Evolutionary conservation across 2,797 vertebrate species (phyloP), one percentile per base, ranked within the genome.

Genomic region (Anguilla anguilla): DNA sequence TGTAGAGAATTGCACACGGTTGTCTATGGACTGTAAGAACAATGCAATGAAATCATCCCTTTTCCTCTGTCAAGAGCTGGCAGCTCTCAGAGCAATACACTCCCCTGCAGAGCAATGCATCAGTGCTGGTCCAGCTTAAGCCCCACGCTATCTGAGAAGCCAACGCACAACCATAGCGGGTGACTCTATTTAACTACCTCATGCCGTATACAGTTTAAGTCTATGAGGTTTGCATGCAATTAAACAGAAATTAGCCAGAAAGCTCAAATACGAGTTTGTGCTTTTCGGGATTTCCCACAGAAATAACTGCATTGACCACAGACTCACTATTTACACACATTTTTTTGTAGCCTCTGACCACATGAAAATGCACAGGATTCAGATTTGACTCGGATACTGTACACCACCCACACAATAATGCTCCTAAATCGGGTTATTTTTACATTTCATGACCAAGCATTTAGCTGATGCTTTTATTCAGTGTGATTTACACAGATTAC

Each of bases 21-120:
- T 87, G 87, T 84, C 86, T 86, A 67, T 89, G 88, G 88, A 84
- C 86, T 87, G 89, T 90, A 88, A 89, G 88, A 90, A 86, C 88
- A 90, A 91, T 90, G 35, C 31, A 46, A 61, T 84, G 6, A 19
- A 55, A 17, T 10, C 51, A 57, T 31, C n/a, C 55, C 51, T 55
- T 57, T 31, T 31, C 51, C 51, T 59, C 83, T 61, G 25, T 25
- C 11, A 5, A n/a, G 28, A 82, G 57, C 49, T 81, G 49, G 46
- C 35, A n/a, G 72, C 57, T 19, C 22, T 51, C 2, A 0, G 84
- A 19, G 55, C 19, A 35, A 39, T 74, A 67, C 81, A n/a, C 84
- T 79, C 83, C 84, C 87, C n/a, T 61, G 51, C 77, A 31, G 67
- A 51, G 61, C 39, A 64, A 31, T 59, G 64, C 43, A 74, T 53